Evolutionary conservation across 2,888 invertebrate genomes (phyloP), one percentile per base, ranked within the genome.

Genomic region (Meganola albula): DNA sequence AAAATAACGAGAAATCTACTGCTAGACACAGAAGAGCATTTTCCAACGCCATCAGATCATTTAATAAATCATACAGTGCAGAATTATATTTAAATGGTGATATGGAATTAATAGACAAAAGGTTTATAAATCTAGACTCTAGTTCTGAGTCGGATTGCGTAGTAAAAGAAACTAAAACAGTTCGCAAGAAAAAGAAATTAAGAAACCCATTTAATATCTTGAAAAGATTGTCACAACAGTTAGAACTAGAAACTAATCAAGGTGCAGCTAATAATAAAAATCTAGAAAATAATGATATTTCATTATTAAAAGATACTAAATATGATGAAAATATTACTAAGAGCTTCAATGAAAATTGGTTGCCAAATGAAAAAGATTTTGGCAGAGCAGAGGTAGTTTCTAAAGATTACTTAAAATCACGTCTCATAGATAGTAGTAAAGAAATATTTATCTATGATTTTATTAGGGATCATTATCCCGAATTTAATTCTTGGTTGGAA

Each of bases 151-250:
- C 74, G 0, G 82, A 82, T 31, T 65, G 65, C 33, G 53, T 64
- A n/a, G 38, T 68, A 4, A 49, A 64, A 28, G 60, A 71, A 43
- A 31, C 25, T n/a, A 40, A 52, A 9, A 42, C 50, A 40, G 32
- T 44, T 2, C 33, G 11, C 34, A 44, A 33, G 35, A 53, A 61
- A 3, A 83, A 69, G 44, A 79, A 67, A 38, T 40, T 76, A 11
- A 70, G 63, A 18, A 83, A 84, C 49, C 84, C 84, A 1, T 83
- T 80, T 36, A 75, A 68, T 37, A 63, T 82, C 21, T 27, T 83
- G 2, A 82, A 75, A 42, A 61, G 61, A 20, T 49, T 71, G 3
- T 59, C 68, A 10, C 66, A 70, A n/a, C 7, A 20, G 20, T 20
- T 20, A 24, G 22, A 24, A 4, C 40, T 55, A 4, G 20, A 40